A percentile compares a stretch with the other conserved stretches of the same genome.
Conservation (phyloP, 64 coral and sea anemone genomes). For the Montipora capricornis region DNA sequence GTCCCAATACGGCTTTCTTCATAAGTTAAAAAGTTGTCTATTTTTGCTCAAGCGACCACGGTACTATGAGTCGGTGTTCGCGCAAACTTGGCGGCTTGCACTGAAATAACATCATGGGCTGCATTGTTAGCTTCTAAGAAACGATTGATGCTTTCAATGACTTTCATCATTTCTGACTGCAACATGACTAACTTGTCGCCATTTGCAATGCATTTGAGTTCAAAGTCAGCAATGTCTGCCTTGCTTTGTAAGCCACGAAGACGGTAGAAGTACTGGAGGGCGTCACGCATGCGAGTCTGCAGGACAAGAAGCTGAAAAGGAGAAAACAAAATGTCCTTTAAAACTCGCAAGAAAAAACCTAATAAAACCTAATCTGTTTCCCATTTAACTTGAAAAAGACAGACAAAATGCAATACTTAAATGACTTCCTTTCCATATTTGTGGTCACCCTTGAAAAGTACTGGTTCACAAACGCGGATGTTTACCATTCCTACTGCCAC, state of each 20-base stretch:
- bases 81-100: constrained; percentile 81
- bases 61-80: constrained; percentile 31
- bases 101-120: constrained; percentile 83
- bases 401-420: too few species aligned
- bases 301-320: constrained; percentile 75
- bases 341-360: too few species aligned
- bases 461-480: too few species aligned
- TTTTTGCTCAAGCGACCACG: background rate
- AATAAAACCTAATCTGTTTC: too few species aligned
- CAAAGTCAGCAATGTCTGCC: constrained; percentile 84
- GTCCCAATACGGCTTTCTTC: too few species aligned
- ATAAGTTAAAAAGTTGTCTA: background rate
- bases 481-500: too few species aligned
- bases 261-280: constrained; percentile 85
- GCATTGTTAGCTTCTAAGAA: constrained; percentile 93
- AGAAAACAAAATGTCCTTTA: background rate
- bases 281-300: constrained; percentile 86
- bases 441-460: too few species aligned
- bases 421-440: too few species aligned
- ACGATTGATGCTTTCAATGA: constrained; percentile 92
- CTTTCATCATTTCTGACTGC: constrained; percentile 88
- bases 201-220: constrained; percentile 73
- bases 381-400: too few species aligned
- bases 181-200: constrained; percentile 82
- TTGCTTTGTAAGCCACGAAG: constrained; percentile 83